Conservation (phyloP, 2,888 invertebrate genomes). For the Pandemis heparana region DNA sequence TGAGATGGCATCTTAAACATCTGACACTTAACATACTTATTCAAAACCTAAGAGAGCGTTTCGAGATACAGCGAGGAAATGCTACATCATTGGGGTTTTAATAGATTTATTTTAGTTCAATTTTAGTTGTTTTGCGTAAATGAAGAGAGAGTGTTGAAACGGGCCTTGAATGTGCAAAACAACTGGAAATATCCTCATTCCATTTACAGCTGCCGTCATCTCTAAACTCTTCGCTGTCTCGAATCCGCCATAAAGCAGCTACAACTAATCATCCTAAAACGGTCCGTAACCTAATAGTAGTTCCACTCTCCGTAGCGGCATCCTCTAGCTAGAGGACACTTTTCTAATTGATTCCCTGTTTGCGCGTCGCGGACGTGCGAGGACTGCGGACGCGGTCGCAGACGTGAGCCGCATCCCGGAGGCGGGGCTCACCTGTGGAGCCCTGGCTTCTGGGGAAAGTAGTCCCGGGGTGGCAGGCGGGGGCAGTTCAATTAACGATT, state of each 20-base stretch:
- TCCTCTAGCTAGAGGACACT: constrained; percentile 11
- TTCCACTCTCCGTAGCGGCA: neutral
- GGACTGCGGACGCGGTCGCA: constrained; percentile 19
- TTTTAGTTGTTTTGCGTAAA: no score
- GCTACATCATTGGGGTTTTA: no score
- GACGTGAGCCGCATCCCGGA: constrained; percentile 20
- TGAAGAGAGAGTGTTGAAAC: no score
- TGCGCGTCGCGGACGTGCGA: constrained; percentile 17
- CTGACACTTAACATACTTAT: no score
- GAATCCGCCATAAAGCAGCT: neutral
- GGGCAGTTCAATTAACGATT: constrained; percentile 25
- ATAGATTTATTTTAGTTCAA: no score
- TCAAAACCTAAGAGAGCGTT: no score
- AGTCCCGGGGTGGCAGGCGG: constrained; percentile 17
- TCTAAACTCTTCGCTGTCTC: neutral
- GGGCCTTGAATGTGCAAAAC: no score
- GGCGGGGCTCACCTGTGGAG: constrained; percentile 31
- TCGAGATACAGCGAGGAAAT: no score
- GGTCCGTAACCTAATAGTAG: constrained; percentile 6
- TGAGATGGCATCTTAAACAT: no score
- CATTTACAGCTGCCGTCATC: neutral
- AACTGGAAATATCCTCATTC: neutral
- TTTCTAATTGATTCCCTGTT: constrained; percentile 39
- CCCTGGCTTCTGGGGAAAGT: constrained; percentile 1
- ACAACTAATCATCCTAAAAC: constrained; percentile 5